Percentiles rank a stretch among this genome's conserved stretches.
phyloP scores from a whole-genome alignment of 2,888 invertebrate species.

The Hirudinaria manillensis region DNA sequence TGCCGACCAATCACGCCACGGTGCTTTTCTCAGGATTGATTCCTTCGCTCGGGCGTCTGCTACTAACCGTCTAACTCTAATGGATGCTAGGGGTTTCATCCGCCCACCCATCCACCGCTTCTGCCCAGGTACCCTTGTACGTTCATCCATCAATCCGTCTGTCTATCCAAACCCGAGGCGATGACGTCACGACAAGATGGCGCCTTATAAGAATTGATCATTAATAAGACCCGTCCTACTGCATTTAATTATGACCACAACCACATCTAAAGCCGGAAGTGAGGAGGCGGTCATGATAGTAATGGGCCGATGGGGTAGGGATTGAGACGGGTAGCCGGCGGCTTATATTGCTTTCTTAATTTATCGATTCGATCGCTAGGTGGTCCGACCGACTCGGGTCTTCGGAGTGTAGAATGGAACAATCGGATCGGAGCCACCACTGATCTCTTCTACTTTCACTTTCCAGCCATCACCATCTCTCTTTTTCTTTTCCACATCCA shows the following conservation, averaged over 20 bases:
- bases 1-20: constrained; percentile 16
- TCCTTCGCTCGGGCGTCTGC: background rate
- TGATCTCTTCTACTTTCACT: too few relatives aligned
- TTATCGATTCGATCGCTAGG: constrained; percentile 10
- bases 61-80: too few relatives aligned
- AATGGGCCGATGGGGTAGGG: too few relatives aligned
- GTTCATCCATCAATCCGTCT: too few relatives aligned
- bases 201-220: too few relatives aligned
- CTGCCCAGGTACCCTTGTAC: background rate
- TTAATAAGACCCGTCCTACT: too few relatives aligned
- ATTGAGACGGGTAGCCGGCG: background rate
- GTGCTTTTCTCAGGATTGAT: constrained; percentile 3
- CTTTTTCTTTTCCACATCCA: too few relatives aligned
- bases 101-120: background rate
- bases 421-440: background rate
- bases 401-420: background rate
- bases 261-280: background rate
- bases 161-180: too few relatives aligned
- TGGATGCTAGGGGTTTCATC: background rate
- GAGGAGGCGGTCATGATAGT: too few relatives aligned
- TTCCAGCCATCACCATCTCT: too few relatives aligned
- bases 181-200: too few relatives aligned
- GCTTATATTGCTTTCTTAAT: background rate
- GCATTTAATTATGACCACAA: constrained; percentile 13
- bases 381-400: background rate